Base-by-base conservation (phyloP, 2,797 vertebrate genomes). In the Enteromius argenteus region DNA sequence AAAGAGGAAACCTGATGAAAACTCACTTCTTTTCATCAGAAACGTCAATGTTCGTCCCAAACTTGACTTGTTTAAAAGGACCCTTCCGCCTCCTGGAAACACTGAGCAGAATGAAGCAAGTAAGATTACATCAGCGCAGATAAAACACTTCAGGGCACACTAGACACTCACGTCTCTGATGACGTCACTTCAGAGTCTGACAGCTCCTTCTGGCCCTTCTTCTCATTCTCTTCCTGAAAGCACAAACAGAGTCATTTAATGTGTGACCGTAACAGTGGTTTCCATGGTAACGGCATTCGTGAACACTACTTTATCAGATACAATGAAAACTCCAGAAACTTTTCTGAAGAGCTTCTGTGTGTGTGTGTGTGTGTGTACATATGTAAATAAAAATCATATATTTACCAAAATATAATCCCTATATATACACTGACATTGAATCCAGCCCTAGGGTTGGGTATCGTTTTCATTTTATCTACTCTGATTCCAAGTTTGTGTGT, bases 21-120 rank as follows among this genome's bases (percentile, higher is more conserved):
- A 96, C 97, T 96, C 94, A 99, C 98, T 99, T 99, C 94, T 97
- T 98, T 83, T 99, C 98, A 90, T 99, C 98, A 13, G 98, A 99
- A 87, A 99, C 95, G 92, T 99, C 97, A 89, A 99, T 97, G 94
- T 99, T 99, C 92, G 97, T 99, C 94, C 98, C 98, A 91, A 99
- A 99, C 89, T 99, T 99, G 88, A 99, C 96, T 92, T 97, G 97
- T 95, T 97, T 99, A 92, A 99, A 97, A 73, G 97, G 96, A 84
- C 96, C 97, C 94, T 96, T 98, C 90, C 95, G 95, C 56, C 95
- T 96, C 87, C 96, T 94, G 66, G 95, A 96, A 93, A 92, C 92
- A 90, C 98, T 98, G 89, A 66, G 27, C 46, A 78, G 39, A 83
- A 39, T 3, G 3, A 15, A n/a, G 2, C 7, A 30, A 44, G 21